These are phyloP conservation scores for Rhizomys pruinosus DNA, from an alignment of 2,113 vertebrate species.

Conservation along the genomic window DNA sequence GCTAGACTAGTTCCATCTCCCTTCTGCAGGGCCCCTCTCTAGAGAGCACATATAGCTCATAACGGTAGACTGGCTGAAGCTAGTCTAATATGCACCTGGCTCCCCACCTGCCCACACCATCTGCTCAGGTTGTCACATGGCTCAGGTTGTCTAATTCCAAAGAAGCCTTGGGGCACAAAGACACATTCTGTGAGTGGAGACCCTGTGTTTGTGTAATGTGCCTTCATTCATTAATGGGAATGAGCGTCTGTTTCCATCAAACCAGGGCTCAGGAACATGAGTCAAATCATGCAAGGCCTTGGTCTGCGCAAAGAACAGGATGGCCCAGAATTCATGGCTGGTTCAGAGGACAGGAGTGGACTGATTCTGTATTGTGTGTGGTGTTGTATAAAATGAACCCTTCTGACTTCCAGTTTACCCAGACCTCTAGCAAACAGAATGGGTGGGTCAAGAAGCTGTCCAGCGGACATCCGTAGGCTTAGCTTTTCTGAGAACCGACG, in stretches of 20 bases:
- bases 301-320: accelerated
- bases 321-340: neutral
- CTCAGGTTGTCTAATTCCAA: neutral
- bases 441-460: too few relatives aligned
- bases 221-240: neutral
- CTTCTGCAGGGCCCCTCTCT: neutral
- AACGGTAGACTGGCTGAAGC: neutral
- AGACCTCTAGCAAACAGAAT: neutral
- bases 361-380: too few relatives aligned
- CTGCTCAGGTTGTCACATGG: accelerated
- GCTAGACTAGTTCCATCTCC: neutral
- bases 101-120: neutral
- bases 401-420: too few relatives aligned
- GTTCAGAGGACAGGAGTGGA: too few relatives aligned
- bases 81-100: neutral
- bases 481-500: neutral
- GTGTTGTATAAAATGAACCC: accelerated
- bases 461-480: too few relatives aligned
- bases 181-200: neutral
- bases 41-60: accelerated
- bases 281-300: accelerated
- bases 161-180: neutral
- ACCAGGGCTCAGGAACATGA: neutral
- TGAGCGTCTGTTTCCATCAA: neutral
- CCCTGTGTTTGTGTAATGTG: accelerated